Evolutionary conservation across 2,113 vertebrate genomes (phyloP), one percentile per base, ranked within the genome.

Genomic region (Geothlypis trichas): DNA sequence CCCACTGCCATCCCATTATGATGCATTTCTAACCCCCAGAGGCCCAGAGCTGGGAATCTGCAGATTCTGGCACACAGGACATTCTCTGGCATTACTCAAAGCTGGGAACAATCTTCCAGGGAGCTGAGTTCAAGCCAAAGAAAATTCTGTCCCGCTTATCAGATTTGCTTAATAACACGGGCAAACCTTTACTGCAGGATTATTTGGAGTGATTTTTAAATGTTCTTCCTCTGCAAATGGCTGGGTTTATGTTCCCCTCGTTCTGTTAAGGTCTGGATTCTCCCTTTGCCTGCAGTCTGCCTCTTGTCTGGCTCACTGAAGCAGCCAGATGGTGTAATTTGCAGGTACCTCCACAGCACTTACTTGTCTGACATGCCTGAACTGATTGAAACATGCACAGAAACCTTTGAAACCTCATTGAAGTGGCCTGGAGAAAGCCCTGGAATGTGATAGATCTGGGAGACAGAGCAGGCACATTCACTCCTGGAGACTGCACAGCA

Each of bases 321-420:
- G 90, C 85, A 92, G 88, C 86, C 96, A 97, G 96, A 96, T 97
- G 96, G 91, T 97, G 77, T 89, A 84, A 97, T 96, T 94, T 95
- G 90, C 93, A 96, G 94, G 96, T 94, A 97, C 86, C 92, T 95
- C 88, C 92, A 85, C 84, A 94, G 79, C 94, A 91, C 84, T 83
- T 74, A 84, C 90, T 96, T 95, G 86, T 93, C 96, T 94, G 93
- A 95, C 97, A 69, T 96, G 97, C 95, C 96, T 80, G 89, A 96
- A 97, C 96, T 87, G 94, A 96, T 91, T 92, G 93, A 96, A 96
- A 93, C 94, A 88, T 39, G 95, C 81, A 92, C 66, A 85, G 88
- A 93, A 92, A 76, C 93, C 95, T 89, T 66, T 92, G 84, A 96
- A 97, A 87, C 67, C 63, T 89, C 93, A 51, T 37, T 89, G 94